These are phyloP conservation scores for Eulemur mongoz DNA, from an alignment of 2,797 vertebrate genomes.

Conservation along the genomic window DNA sequence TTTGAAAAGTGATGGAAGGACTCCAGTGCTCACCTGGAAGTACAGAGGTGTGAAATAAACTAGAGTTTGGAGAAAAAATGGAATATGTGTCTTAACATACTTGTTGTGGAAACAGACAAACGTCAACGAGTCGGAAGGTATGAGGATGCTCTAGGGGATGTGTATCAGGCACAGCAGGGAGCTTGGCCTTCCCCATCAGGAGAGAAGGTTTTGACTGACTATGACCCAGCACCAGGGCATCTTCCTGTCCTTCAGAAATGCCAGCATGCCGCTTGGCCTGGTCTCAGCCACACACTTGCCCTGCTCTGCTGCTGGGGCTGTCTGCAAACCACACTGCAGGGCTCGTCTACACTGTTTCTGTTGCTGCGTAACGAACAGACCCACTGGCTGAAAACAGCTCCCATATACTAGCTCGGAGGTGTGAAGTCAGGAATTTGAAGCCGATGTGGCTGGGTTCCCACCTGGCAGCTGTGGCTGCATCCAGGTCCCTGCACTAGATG, in stretches of 20 bases:
- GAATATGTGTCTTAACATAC: not conserved
- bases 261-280: no score
- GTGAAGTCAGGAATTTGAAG: not conserved
- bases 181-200: not conserved
- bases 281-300: no score
- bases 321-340: no score
- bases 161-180: not conserved
- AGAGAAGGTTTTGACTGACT: not conserved
- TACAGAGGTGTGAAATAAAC: not conserved
- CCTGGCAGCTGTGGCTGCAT: not conserved
- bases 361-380: not conserved
- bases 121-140: not conserved
- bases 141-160: not conserved
- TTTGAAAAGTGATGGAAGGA: not conserved
- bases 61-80: not conserved
- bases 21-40: not conserved
- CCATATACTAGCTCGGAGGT: not conserved
- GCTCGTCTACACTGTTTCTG: not conserved
- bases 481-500: not conserved
- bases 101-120: not conserved
- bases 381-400: not conserved
- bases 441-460: not conserved
- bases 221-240: not conserved
- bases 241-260: not conserved
- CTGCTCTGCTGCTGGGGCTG: no score